Conservation (phyloP, 2,888 invertebrate genomes). For the Globia sparganii region DNA sequence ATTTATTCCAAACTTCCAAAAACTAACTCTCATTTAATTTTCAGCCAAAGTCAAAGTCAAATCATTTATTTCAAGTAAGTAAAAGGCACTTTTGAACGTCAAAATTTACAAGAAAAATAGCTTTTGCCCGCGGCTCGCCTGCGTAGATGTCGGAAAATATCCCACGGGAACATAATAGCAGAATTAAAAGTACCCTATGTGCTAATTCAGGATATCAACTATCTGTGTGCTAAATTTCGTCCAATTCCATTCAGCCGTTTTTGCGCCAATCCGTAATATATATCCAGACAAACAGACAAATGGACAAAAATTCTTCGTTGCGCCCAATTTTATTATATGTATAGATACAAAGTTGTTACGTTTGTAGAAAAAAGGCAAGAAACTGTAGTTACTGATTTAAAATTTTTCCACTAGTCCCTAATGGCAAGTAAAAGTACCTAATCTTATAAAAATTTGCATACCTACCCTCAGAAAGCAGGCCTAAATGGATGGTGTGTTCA, state of each 20-base stretch:
- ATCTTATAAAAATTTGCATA: constrained; percentile 20
- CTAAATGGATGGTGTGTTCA: constrained; percentile 66
- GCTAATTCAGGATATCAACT: too few species aligned
- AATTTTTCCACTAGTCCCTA: not conserved
- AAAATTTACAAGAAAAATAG: not conserved
- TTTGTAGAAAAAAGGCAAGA: not conserved
- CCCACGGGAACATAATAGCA: too few species aligned
- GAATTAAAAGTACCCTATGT: too few species aligned
- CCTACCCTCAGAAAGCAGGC: constrained; percentile 22
- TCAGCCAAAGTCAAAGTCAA: not conserved
- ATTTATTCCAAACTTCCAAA: constrained; percentile 6
- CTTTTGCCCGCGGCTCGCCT: not conserved
- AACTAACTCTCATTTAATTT: not conserved
- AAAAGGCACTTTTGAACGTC: not conserved
- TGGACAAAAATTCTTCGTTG: too few species aligned
- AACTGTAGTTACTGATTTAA: not conserved
- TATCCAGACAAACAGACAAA: too few species aligned
- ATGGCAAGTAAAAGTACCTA: constrained; percentile 15
- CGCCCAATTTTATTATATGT: too few species aligned
- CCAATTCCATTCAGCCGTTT: not conserved
- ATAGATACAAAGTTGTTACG: too few species aligned
- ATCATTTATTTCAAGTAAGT: not conserved
- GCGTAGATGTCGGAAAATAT: too few species aligned
- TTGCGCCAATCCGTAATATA: not conserved
- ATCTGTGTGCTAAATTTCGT: too few species aligned